Base-by-base conservation (phyloP, 2,888 invertebrate species). In the Gasteruption jaculator region DNA sequence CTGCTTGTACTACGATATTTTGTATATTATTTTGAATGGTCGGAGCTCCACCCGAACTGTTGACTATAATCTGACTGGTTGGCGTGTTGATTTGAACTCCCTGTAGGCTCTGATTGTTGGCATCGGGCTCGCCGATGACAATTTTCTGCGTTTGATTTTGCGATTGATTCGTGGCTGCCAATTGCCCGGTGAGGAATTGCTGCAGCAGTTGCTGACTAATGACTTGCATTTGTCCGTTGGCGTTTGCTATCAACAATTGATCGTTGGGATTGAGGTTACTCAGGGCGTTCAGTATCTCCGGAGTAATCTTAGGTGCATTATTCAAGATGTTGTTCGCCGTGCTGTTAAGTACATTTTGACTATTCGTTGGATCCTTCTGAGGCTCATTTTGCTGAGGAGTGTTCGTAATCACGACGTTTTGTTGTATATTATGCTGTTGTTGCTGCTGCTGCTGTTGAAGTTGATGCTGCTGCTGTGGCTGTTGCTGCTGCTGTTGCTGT, bases 21-120 rank as follows among this genome's bases (percentile, higher is more conserved):
- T 70, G 71, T 36, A 71, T 71, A 38, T 71, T 71, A 41, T 71
- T 71, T 43, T 71, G 71, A 45, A 71, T 71, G 2, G 71, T 71
- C 16, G 71, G 71, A 6, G 68, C 70, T 5, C 70, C 70, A 11
- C 70, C 70, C 15, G 70, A 69, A 48, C 70, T 71, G 38, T 71
- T 71, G 1, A 71, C 71, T 43, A 71, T 71, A 39, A 71, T 71
- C 35, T 71, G 71, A 57, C 71, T 69, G 3, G 65, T 69, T 4
- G 71, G 71, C 10, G 71, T 70, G 41, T 71, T 68, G 32, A 71
- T 71, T 33, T 71, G 71, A 7, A 71, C 58, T 22, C 69, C 71
- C 38, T 68, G 71, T 29, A 69, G 44, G 49, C 65, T 69, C 42
- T 69, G 65, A 47, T 56, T 66, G 26, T 50, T 61, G 2, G 61